Percentiles rank a stretch among this genome's conserved stretches.
Conservation (phyloP, 2,113 vertebrate species). For the Speoplatyrhinus poulsoni region DNA sequence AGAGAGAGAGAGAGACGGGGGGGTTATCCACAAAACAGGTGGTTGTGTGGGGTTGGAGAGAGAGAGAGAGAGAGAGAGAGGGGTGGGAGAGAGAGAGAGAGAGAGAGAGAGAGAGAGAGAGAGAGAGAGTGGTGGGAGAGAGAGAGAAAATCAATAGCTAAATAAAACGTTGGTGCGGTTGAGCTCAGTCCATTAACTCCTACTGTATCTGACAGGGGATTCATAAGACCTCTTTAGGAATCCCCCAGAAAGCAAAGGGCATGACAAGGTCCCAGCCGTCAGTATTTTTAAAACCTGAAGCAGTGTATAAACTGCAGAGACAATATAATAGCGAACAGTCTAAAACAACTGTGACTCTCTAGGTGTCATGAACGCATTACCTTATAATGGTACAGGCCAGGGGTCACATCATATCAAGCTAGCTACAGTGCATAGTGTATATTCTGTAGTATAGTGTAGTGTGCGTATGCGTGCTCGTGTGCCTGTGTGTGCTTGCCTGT, state of each 20-base stretch:
- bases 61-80: background rate
- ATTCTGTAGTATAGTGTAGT: background rate
- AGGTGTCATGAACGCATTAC: too few relatives aligned
- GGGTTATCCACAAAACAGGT: too few relatives aligned
- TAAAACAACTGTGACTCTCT: too few relatives aligned
- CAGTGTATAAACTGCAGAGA: too few relatives aligned
- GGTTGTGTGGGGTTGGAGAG: background rate
- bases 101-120: background rate
- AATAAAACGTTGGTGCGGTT: slow-evolving; percentile 75
- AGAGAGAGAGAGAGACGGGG: background rate
- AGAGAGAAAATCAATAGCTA: slow-evolving; percentile 62
- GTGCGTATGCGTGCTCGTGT: background rate
- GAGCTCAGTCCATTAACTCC: slow-evolving; percentile 73
- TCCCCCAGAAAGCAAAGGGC: too few relatives aligned
- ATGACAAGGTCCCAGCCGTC: too few relatives aligned
- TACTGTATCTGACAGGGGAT: slow-evolving; percentile 64
- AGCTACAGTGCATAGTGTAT: background rate
- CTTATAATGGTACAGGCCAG: too few relatives aligned
- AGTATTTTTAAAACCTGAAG: too few relatives aligned
- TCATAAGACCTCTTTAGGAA: slow-evolving; percentile 40
- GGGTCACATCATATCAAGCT: too few relatives aligned
- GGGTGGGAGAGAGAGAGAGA: background rate
- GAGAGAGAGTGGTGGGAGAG: slow-evolving; percentile 32
- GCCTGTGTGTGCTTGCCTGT: background rate
- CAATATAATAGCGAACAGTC: too few relatives aligned